phyloP scores from a whole-genome alignment of 2,113 vertebrate genomes.

The Cyanoderma ruficeps region DNA sequence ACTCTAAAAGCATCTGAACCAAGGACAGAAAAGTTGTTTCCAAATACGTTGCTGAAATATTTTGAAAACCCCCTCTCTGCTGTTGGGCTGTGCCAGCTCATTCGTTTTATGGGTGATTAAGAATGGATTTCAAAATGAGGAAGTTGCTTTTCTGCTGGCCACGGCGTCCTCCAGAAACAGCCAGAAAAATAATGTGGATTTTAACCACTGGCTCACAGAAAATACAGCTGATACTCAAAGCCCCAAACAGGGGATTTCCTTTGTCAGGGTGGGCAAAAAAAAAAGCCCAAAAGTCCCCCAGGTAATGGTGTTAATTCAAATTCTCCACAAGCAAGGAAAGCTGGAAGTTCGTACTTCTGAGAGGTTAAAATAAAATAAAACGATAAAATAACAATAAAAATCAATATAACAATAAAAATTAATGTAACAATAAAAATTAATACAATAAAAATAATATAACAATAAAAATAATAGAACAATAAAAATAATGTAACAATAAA shows the following conservation, averaged over 20 bases:
- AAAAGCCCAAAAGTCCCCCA: not conserved
- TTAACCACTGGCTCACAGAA: not conserved
- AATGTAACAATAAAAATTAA: not conserved
- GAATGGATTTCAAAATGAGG: conserved; percentile 16
- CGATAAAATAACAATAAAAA: not conserved
- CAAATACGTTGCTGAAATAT: conserved; percentile 21
- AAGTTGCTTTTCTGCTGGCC: conserved; percentile 18
- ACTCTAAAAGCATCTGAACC: not conserved
- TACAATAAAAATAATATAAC: no score
- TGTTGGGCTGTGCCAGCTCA: conserved; percentile 9
- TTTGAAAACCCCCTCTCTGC: not conserved
- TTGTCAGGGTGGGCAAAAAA: not conserved
- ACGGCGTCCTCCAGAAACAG: conserved; percentile 33
- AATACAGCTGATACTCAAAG: not conserved
- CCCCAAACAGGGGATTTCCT: not conserved
- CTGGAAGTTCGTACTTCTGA: not conserved
- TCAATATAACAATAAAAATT: not conserved
- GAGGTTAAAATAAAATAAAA: not conserved
- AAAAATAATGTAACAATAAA: no score
- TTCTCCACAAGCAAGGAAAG: not conserved
- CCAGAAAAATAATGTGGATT: not conserved
- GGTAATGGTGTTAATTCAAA: not conserved
- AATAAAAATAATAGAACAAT: no score
- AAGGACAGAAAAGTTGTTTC: conserved; percentile 35
- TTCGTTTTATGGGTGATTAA: conserved; percentile 57